Evolutionary conservation across 2,888 invertebrate genomes (phyloP).

Genomic region (Creontiades dilutus): DNA sequence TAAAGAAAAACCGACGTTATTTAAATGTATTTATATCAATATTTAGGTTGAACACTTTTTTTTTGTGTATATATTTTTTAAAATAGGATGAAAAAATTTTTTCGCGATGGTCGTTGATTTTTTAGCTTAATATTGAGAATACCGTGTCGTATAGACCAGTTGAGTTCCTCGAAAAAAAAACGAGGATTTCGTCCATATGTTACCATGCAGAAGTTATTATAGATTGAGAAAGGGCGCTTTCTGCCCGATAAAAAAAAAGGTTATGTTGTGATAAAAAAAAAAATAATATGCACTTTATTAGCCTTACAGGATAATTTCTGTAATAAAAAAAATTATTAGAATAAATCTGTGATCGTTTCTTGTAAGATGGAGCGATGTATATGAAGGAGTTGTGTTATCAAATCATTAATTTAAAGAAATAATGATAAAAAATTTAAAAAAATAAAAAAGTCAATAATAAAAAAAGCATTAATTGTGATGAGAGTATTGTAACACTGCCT

Average conservation of each 20-base stretch:
- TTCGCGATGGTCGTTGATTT: conserved; percentile 52
- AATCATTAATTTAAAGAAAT: conserved; percentile 72
- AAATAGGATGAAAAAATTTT: conserved; percentile 30
- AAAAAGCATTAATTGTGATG: conserved; percentile 72
- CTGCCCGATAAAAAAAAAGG: conserved; percentile 48
- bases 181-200: conserved; percentile 60
- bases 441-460: too few relatives aligned
- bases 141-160: conserved; percentile 46
- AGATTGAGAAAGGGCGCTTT: conserved; percentile 2
- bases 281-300: conserved; percentile 68
- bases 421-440: conserved; percentile 43
- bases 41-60: conserved; percentile 13
- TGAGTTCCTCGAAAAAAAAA: conserved; percentile 60
- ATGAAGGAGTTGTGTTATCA: conserved; percentile 72
- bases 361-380: conserved; percentile 73
- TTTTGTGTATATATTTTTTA: conserved; percentile 33
- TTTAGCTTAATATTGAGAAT: conserved; percentile 61
- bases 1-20: conserved; percentile 22
- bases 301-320: conserved; percentile 60
- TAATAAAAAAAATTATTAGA: conserved; percentile 66
- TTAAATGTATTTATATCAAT: conserved; percentile 52
- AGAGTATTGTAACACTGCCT: conserved; percentile 75
- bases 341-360: conserved; percentile 75
- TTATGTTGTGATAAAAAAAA: conserved; percentile 71
- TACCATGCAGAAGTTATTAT: conserved; percentile 61